Conservation (phyloP, 1,140 invertebrate species). For the Lordiphosa collinella region DNA sequence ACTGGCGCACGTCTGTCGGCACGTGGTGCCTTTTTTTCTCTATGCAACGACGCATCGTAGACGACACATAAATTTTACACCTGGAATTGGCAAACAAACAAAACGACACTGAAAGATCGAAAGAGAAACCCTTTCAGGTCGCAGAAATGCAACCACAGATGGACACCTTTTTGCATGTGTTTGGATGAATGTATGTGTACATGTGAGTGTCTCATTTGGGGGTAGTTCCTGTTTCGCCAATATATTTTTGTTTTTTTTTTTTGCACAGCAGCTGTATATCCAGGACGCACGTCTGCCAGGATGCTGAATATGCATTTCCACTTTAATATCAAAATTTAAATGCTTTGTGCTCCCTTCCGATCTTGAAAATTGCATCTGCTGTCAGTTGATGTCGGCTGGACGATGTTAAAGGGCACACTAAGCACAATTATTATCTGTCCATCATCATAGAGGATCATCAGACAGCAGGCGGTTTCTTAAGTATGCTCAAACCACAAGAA, state of each 20-base stretch:
- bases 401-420: background rate
- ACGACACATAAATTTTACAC: slow-evolving; percentile 64
- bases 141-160: slow-evolving; percentile 64
- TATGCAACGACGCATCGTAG: slow-evolving; percentile 10
- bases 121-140: slow-evolving; percentile 39
- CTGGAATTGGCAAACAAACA: slow-evolving; percentile 74
- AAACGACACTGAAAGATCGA: slow-evolving; percentile 10
- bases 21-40: slow-evolving; percentile 43
- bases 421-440: slow-evolving; percentile 5
- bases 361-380: slow-evolving; percentile 71
- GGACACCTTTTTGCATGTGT: slow-evolving; percentile 41
- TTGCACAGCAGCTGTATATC: slow-evolving; percentile 69
- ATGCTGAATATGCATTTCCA: slow-evolving; percentile 79
- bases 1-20: slow-evolving; percentile 66
- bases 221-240: slow-evolving; percentile 65
- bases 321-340: slow-evolving; percentile 78
- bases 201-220: background rate
- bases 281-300: slow-evolving; percentile 68
- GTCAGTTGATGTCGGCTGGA: slow-evolving; percentile 27
- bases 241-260: slow-evolving; percentile 45
- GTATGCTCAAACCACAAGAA: no score
- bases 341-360: slow-evolving; percentile 62
- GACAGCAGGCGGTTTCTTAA: background rate
- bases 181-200: slow-evolving; percentile 5
- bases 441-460: slow-evolving; percentile 8